Percentiles rank a stretch among this genome's conserved stretches.
Evolutionary conservation across 2,888 invertebrate genomes (phyloP).

Genomic region (Dynastes tityus): DNA sequence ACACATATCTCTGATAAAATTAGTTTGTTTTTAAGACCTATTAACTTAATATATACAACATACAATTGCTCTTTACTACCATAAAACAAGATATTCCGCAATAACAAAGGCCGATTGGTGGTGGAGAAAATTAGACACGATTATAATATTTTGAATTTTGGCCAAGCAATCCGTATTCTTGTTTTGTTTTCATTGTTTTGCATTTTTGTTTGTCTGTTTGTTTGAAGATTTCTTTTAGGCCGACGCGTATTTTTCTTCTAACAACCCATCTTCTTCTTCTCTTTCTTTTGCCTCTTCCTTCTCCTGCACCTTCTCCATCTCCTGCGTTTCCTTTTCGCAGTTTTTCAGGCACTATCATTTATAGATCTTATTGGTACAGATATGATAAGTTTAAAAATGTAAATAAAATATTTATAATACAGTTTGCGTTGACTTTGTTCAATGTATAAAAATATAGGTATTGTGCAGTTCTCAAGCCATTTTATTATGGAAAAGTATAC

Average conservation of each 20-base stretch:
- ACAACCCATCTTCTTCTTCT: constrained; percentile 25
- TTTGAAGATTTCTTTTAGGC: constrained; percentile 50
- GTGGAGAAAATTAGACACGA: constrained; percentile 51
- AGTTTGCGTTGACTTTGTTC: constrained; percentile 69
- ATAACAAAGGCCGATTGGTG: constrained; percentile 56
- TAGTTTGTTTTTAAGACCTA: constrained; percentile 43
- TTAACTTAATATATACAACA: constrained; percentile 60
- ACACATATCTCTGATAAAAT: constrained; percentile 65
- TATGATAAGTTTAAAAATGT: constrained; percentile 70
- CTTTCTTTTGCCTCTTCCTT: constrained; percentile 6
- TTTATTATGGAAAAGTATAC: constrained; percentile 62
- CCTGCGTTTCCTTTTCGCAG: neutral
- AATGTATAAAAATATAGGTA: constrained; percentile 72
- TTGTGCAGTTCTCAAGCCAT: constrained; percentile 70
- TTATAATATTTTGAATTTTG: constrained; percentile 36
- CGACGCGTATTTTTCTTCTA: constrained; percentile 42
- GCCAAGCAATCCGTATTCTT: constrained; percentile 45
- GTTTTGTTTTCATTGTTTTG: constrained; percentile 22
- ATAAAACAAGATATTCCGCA: constrained; percentile 61
- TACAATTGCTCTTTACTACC: constrained; percentile 67
- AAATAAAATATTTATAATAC: constrained; percentile 69
- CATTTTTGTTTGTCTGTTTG: constrained; percentile 24
- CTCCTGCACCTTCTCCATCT: too few relatives aligned
- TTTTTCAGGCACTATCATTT: constrained; percentile 69
- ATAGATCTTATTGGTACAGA: constrained; percentile 67